A percentile compares a stretch with the other conserved stretches of the same genome.
Evolutionary conservation across 2,113 vertebrate genomes (phyloP).

Genomic region (Setophaga coronata): DNA sequence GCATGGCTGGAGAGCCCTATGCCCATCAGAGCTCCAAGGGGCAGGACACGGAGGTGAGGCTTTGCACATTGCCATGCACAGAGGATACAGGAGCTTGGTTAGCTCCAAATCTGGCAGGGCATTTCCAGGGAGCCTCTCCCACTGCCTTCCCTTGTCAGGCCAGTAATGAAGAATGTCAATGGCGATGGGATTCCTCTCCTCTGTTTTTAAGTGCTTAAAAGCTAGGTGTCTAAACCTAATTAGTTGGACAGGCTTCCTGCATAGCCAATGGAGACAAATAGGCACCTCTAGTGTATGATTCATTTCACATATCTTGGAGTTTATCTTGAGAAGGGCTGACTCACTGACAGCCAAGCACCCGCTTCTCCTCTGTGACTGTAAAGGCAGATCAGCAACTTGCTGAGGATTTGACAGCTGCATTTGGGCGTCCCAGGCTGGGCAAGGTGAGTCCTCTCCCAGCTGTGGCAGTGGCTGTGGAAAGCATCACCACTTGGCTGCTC

Average conservation of each 20-base stretch:
- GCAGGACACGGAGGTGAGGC: neutral
- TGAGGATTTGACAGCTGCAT: neutral
- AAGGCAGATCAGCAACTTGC: neutral
- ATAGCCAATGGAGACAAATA: slow-evolving; percentile 38
- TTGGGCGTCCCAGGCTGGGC: neutral
- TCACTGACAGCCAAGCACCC: neutral
- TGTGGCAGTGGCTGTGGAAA: neutral
- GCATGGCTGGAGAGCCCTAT: neutral
- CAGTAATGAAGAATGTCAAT: accelerated
- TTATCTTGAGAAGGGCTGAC: slow-evolving; percentile 53
- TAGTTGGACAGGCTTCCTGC: neutral
- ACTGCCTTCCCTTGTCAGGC: neutral
- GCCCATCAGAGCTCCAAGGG: neutral
- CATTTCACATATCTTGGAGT: slow-evolving; percentile 16
- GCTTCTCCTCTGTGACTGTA: neutral
- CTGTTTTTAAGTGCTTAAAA: neutral
- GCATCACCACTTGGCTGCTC: neutral
- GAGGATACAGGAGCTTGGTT: neutral
- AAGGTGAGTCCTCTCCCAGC: neutral
- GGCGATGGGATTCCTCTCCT: neutral
- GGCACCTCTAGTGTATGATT: slow-evolving; percentile 11
- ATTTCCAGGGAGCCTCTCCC: neutral
- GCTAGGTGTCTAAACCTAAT: slow-evolving; percentile 17
- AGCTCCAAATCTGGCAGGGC: neutral
- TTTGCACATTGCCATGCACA: neutral